Percentiles rank a stretch among this genome's conserved stretches.
Conservation (phyloP, 1,140 invertebrate genomes). For the Temnothorax nylanderi region DNA sequence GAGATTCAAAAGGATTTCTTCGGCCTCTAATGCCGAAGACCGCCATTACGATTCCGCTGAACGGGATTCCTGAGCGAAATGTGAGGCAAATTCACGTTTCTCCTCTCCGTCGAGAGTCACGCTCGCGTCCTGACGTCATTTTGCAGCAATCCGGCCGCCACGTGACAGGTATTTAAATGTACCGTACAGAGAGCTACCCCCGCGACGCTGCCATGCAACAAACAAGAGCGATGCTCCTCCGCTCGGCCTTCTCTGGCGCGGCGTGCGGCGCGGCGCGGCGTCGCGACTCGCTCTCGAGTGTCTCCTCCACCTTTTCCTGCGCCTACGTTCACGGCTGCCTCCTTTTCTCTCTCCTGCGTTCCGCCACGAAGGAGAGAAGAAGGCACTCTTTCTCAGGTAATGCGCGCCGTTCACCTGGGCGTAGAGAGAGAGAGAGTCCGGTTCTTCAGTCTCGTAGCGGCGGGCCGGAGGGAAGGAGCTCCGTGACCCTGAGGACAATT, state of each 20-base stretch:
- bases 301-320: slow-evolving; percentile 64
- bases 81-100: not conserved
- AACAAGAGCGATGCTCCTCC: slow-evolving; percentile 40
- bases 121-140: slow-evolving; percentile 47
- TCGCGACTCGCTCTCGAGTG: slow-evolving; percentile 47
- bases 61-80: slow-evolving; percentile 1
- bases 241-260: slow-evolving; percentile 59
- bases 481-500: slow-evolving; percentile 80
- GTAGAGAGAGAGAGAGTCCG: slow-evolving; percentile 72
- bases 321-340: slow-evolving; percentile 69
- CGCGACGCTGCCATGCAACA: slow-evolving; percentile 25
- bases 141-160: slow-evolving; percentile 38
- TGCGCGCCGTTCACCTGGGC: slow-evolving; percentile 78
- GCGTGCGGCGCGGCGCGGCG: slow-evolving; percentile 18
- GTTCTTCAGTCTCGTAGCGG: slow-evolving; percentile 82
- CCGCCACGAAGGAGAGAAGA: slow-evolving; percentile 19
- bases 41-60: not conserved
- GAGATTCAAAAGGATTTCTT: not conserved
- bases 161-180: slow-evolving; percentile 59
- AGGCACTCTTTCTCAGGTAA: slow-evolving; percentile 74
- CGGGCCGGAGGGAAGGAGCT: slow-evolving; percentile 84
- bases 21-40: not conserved
- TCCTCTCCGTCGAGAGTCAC: not conserved
- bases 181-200: slow-evolving; percentile 35
- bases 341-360: slow-evolving; percentile 8